Base-by-base conservation (phyloP, 2,888 invertebrate species). In the Spodoptera picta region DNA sequence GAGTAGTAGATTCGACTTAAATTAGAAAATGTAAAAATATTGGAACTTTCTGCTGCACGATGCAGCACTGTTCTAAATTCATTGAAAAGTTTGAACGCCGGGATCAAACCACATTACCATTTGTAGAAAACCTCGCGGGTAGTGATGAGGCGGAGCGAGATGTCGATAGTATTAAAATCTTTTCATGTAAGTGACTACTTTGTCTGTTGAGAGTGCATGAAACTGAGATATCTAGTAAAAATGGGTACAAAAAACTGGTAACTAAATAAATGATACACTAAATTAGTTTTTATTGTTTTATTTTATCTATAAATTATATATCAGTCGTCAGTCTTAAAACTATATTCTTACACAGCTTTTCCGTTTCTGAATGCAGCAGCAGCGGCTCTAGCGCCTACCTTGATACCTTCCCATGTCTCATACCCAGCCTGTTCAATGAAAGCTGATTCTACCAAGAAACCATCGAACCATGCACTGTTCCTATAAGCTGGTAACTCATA, bases 321-420 rank as follows among this genome's bases (percentile, higher is more conserved):
- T 69, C 64, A 74, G 69, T 69, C 53, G 42, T 7, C 3, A 36
- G 36, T 14, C 9, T 9, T 47, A 50, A 11, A 31, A 14, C 31
- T n/a, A 23, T 4, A 7, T 19, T 48, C n/a, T 61, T 59, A 70
- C 54, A 24, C 56, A 12, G 41, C 27, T 24, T 70, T 48, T 7
- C 60, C 49, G 44, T 46, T 56, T 4, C 61, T 58, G 46, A 56
- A 7, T 83, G 95, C 14, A 95, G 95, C 50, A 95, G 93, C 6
- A 89, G 87, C 86, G 58, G 91, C 92, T 47, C 92, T 83, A 1
- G 94, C 95, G 53, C 92, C 95, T 9, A 90, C 92, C 73, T 95
- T 94, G 41, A 96, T 89, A 2, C 95, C 96, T 77, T 95, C 90
- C 95, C 96, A 96, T 31, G 96, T 96, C 83, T 96, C 96, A 2